Evolutionary conservation across 2,888 invertebrate species (phyloP).

Genomic region (Pristionchus arcanus): DNA sequence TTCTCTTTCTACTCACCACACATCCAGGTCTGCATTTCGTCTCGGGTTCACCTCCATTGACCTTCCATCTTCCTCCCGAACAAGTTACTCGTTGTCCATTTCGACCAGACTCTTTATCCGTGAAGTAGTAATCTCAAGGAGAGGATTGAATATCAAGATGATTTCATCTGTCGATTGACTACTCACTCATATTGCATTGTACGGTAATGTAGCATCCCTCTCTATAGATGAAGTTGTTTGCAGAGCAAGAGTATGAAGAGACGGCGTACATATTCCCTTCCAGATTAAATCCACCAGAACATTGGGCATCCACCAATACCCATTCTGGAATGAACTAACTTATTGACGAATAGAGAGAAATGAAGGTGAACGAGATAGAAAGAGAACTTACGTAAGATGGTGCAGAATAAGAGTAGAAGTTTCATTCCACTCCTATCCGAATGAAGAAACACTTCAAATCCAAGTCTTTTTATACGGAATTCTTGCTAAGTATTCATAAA

Average conservation of each 20-base stretch:
- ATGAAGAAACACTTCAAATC: neutral
- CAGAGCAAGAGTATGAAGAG: neutral
- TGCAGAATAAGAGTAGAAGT: neutral
- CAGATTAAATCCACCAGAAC: neutral
- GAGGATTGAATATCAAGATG: neutral
- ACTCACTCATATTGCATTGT: constrained; percentile 32
- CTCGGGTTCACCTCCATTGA: neutral
- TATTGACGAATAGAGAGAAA: neutral
- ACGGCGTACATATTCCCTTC: neutral
- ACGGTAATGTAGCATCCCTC: neutral
- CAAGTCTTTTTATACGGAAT: neutral
- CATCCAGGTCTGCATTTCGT: neutral
- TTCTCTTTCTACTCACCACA: neutral
- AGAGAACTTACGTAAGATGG: neutral
- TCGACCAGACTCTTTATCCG: neutral
- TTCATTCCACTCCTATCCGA: neutral
- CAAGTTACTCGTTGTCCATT: neutral
- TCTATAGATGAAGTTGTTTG: neutral
- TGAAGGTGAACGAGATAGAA: neutral
- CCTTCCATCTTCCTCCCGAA: neutral
- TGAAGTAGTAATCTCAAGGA: constrained; percentile 19
- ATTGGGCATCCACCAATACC: neutral
- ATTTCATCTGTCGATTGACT: neutral
- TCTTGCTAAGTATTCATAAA: neutral
- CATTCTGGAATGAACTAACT: neutral